Percentiles rank a stretch among this genome's conserved stretches.
phyloP scores from a whole-genome alignment of 2,797 vertebrate species.

The Arremon brunneinucha region DNA sequence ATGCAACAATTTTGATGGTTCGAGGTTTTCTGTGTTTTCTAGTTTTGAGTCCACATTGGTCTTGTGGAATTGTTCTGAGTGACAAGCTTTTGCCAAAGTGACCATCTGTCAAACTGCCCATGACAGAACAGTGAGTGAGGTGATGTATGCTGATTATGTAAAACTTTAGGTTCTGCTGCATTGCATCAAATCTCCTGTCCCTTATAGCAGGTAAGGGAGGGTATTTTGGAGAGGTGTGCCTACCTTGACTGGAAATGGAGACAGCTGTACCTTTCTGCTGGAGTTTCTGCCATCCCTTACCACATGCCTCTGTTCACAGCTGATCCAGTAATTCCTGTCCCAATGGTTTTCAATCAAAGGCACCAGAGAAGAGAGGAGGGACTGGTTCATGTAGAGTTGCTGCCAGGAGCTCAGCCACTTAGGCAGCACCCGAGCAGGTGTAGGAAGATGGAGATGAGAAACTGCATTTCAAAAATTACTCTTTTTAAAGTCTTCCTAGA shows the following conservation, averaged over 20 bases:
- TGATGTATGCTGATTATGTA: rapidly evolving
- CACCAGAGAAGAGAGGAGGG: neutral
- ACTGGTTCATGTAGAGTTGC: rapidly evolving
- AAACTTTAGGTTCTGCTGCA: neutral
- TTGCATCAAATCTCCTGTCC: neutral
- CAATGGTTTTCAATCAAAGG: neutral
- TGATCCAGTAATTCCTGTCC: neutral
- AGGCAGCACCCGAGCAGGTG: neutral
- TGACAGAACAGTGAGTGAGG: neutral
- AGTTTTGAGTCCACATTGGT: neutral
- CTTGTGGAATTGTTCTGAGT: neutral
- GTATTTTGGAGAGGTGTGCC: neutral
- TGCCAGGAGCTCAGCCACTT: neutral
- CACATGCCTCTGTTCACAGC: neutral
- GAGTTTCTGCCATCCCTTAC: neutral
- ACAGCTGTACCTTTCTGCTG: neutral
- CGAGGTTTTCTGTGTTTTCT: neutral
- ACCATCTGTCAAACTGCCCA: neutral
- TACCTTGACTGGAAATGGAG: neutral
- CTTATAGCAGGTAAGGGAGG: neutral
- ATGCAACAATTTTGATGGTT: neutral
- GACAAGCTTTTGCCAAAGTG: neutral
- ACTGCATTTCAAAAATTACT: neutral
- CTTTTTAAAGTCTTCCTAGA: neutral
- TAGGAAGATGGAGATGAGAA: neutral